Evolutionary conservation across 2,888 invertebrate genomes (phyloP).

Genomic region (Melinaea menophilus): DNA sequence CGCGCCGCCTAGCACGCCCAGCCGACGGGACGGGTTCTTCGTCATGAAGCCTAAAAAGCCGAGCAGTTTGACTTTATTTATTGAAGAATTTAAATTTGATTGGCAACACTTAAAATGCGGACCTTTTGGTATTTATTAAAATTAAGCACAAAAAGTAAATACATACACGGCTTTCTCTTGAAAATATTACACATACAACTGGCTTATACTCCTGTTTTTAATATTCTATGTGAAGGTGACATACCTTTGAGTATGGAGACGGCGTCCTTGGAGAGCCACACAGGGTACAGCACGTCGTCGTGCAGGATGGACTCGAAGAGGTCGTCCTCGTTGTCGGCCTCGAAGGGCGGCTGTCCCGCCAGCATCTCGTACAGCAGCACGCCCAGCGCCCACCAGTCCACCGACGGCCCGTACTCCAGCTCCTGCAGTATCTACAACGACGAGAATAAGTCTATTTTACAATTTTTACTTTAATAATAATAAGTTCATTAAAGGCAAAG

Average conservation of each 20-base stretch:
- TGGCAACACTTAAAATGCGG: too few relatives aligned
- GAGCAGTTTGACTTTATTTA: too few relatives aligned
- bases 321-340: conserved; percentile 99
- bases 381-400: conserved; percentile 98
- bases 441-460: too few relatives aligned
- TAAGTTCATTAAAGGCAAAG: too few relatives aligned
- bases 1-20: conserved; percentile 91
- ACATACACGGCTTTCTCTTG: too few relatives aligned
- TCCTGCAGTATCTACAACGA: conserved; percentile 87
- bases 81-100: too few relatives aligned
- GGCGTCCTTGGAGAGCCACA: conserved; percentile 83
- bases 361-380: conserved; percentile 99
- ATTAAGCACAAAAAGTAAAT: too few relatives aligned
- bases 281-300: conserved; percentile 98
- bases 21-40: conserved; percentile 94
- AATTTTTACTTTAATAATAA: too few relatives aligned
- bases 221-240: too few relatives aligned
- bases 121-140: too few relatives aligned
- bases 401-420: conserved; percentile 92
- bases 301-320: conserved; percentile 98
- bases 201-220: too few relatives aligned
- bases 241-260: conserved; percentile 67
- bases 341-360: conserved; percentile 99
- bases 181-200: too few relatives aligned
- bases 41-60: conserved; percentile 91